phyloP scores from a whole-genome alignment of 2,113 vertebrate species.

The Rhagologus leucostigma region DNA sequence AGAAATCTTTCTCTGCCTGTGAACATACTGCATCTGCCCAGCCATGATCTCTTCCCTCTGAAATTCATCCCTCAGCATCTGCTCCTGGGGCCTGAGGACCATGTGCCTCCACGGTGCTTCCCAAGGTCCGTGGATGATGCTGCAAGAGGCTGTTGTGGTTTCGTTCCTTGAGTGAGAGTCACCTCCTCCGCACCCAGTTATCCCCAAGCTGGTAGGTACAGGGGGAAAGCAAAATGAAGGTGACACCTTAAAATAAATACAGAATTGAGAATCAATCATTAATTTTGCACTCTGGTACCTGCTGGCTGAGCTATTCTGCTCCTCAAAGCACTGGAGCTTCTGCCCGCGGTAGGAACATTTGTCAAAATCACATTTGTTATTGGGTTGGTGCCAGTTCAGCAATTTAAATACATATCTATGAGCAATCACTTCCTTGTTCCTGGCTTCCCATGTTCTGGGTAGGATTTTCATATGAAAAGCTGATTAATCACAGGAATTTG shows the following conservation, averaged over 20 bases:
- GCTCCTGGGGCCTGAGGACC: neutral
- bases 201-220: neutral
- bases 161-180: neutral
- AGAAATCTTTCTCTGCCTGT: neutral
- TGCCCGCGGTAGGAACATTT: neutral
- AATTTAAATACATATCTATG: neutral
- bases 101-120: rapidly evolving
- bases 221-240: neutral
- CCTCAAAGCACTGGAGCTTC: neutral
- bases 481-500: neutral
- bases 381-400: constrained; percentile 1
- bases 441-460: neutral
- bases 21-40: neutral
- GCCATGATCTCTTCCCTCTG: neutral
- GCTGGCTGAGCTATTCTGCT: neutral
- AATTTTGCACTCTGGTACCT: neutral
- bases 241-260: neutral
- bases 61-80: neutral
- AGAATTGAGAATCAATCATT: neutral
- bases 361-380: constrained; percentile 6
- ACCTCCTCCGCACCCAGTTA: neutral
- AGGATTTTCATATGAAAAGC: neutral
- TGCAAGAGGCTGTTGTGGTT: neutral
- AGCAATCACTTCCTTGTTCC: neutral
- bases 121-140: rapidly evolving